Percentiles rank a stretch among this genome's conserved stretches.
Evolutionary conservation across 2,888 invertebrate genomes (phyloP).

Genomic region (Dastarcus helophoroides): DNA sequence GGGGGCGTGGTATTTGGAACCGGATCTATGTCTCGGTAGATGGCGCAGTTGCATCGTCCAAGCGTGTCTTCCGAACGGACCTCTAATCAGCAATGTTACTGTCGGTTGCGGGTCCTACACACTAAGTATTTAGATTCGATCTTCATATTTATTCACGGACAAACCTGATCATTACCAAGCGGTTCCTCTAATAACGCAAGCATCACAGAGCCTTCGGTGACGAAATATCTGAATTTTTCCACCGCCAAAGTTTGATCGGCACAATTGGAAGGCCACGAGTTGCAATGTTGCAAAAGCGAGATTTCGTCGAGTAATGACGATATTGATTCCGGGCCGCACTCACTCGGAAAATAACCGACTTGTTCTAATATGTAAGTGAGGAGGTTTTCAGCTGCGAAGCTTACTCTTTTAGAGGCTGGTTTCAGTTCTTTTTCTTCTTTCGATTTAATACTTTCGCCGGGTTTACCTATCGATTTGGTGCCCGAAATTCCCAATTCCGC

Average conservation of each 20-base stretch:
- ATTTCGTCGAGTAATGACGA: constrained; percentile 85
- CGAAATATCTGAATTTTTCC: constrained; percentile 74
- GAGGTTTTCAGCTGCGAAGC: constrained; percentile 93
- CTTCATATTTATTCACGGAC: background rate
- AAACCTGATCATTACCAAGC: constrained; percentile 52
- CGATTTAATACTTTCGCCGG: constrained; percentile 79
- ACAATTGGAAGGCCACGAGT: constrained; percentile 44
- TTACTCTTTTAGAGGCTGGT: constrained; percentile 93
- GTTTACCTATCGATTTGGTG: constrained; percentile 76
- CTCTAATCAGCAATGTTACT: constrained; percentile 76
- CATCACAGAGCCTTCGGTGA: constrained; percentile 81
- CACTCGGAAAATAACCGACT: constrained; percentile 74
- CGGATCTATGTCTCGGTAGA: constrained; percentile 70
- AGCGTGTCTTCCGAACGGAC: constrained; percentile 88
- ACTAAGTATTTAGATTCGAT: background rate
- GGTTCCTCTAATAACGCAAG: constrained; percentile 86
- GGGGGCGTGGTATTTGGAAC: constrained; percentile 50
- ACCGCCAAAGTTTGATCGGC: constrained; percentile 48
- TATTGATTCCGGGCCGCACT: constrained; percentile 71
- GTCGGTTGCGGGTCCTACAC: constrained; percentile 84
- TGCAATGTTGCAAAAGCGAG: constrained; percentile 65
- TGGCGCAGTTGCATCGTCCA: constrained; percentile 88
- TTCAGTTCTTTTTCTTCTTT: constrained; percentile 94
- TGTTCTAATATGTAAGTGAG: constrained; percentile 85
- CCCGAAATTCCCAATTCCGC: constrained; percentile 97